Evolutionary conservation across 2,113 vertebrate species (phyloP), one percentile per base, ranked within the genome.

Genomic region (Theropithecus gelada): DNA sequence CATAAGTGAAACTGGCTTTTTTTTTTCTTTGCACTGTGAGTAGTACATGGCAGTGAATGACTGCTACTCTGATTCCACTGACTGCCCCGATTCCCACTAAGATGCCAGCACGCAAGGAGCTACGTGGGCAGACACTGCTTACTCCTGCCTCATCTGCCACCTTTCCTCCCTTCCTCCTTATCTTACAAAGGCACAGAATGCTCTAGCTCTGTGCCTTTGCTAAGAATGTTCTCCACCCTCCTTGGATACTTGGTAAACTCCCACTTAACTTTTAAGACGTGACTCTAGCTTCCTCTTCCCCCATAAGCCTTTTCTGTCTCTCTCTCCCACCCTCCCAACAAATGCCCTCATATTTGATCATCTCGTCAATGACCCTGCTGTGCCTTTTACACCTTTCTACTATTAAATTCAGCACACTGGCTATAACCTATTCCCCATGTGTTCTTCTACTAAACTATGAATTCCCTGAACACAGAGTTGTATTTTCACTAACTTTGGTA

Each of bases 81-180:
- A 11, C 8, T 6, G 18, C 52, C 32, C 45, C 4, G 25, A 16
- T 7, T 17, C 59, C 2, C 2, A 5, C 27, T 6, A n/a, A 20
- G 64, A 48, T 2, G 2, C 22, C 50, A n/a, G n/a, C 64, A 16
- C 0, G 8, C 50, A 66, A 48, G 40, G 12, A 1, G n/a, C 82
- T 27, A 2, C 1, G 0, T 3, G 50, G 27, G 12, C 88, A 40
- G 27, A 61, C 30, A 0, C 8, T 13, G 50, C 40, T n/a, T 1
- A 30, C 75, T 30, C 66, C 32, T 6, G 78, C 10, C 40, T n/a
- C 8, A 0, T 9, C 45, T 9, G 40, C 88, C 75, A 4, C 32
- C 17, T 4, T 1, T 40, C 48, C 18, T 6, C 55, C 57, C 66
- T 22, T 61, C 40, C 48, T 32, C 70, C 20, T 45, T 25, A 43